Base-by-base conservation (phyloP, 2,797 vertebrate genomes). In the Macropodus opercularis region DNA sequence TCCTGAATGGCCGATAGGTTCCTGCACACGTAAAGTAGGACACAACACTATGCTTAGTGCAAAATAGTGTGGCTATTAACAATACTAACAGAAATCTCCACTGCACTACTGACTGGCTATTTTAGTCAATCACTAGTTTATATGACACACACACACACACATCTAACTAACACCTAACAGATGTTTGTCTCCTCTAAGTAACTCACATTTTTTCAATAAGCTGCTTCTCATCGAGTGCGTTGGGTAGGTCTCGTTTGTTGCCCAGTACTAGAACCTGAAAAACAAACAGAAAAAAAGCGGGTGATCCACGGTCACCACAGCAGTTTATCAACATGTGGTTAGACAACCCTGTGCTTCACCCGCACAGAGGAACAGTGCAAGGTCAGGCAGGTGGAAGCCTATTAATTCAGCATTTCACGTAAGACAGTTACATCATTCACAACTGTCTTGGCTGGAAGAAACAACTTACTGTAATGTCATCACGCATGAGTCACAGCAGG, bases 141-240 rank as follows among this genome's bases (percentile, higher is more conserved):
- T n/a, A n/a, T n/a, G n/a, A n/a, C n/a, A n/a, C n/a, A n/a, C n/a
- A n/a, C n/a, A n/a, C n/a, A n/a, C n/a, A n/a, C n/a, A n/a, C n/a
- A n/a, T n/a, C n/a, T n/a, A n/a, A n/a, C n/a, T n/a, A n/a, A n/a
- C n/a, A n/a, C n/a, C n/a, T n/a, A n/a, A n/a, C n/a, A n/a, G n/a
- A n/a, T n/a, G n/a, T n/a, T n/a, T n/a, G n/a, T n/a, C n/a, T n/a
- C n/a, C n/a, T 60, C 2, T 15, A 3, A 44, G 29, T 11, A 31
- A 10, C 96, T 90, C 92, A 99, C 97, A 99, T 98, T 93, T 97
- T 98, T 89, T 99, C 97, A 89, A 99, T 98, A 69, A 99, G 95
- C 84, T 98, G 95, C 93, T 98, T 98, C 91, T 99, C 97, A 85
- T 99, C 97, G 85, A 99, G 90, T 27, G 97, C 95, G 63, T 91